Base-by-base conservation (phyloP, 2,888 invertebrate genomes). In the Ptilodon capucinus region DNA sequence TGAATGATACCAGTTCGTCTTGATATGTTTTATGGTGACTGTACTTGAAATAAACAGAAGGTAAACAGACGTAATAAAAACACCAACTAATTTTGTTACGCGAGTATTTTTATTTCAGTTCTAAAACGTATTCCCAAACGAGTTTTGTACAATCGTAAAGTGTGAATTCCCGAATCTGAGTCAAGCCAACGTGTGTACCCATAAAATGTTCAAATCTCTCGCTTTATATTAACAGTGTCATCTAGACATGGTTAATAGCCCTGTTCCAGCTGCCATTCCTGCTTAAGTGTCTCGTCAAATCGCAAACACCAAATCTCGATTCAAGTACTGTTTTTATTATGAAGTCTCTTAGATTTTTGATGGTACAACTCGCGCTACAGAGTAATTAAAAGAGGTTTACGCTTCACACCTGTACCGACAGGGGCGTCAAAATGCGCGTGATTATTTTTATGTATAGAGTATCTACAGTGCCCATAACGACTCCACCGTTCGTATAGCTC, bases 161-260 rank as follows among this genome's bases (percentile, higher is more conserved):
- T 39, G 46, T 41, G 51, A 48, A 51, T 60, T 57, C 59, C 44
- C 46, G 51, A 57, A 54, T 60, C 60, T 43, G 53, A 53, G 46
- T 44, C 56, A 60, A 50, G 57, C 64, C 53, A 51, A 53, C 64
- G 61, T 56, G 56, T 62, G 53, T 64, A 60, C 46, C 54, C 64
- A 75, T 77, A 74, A 76, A 76, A 78, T 66, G 67, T 66, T 65
- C 63, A 72, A 77, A 79, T 76, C 68, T 72, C 68, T 34, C 59
- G 57, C 60, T 74, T 71, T 61, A 68, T 69, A 73, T 73, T 66
- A 72, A 71, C 63, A 58, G 55, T 64, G 60, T 59, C 65, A 71
- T 72, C 72, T 54, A 52, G 54, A 48, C 48, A 51, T 46, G 53
- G 50, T 72, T 71, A 66, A 71, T 67, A 57, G 56, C 45, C 45